Percentiles rank a stretch among this genome's conserved stretches.
These are phyloP conservation scores for Platysternon megacephalum DNA, from an alignment of 2,113 vertebrate species.

Conservation along the genomic window DNA sequence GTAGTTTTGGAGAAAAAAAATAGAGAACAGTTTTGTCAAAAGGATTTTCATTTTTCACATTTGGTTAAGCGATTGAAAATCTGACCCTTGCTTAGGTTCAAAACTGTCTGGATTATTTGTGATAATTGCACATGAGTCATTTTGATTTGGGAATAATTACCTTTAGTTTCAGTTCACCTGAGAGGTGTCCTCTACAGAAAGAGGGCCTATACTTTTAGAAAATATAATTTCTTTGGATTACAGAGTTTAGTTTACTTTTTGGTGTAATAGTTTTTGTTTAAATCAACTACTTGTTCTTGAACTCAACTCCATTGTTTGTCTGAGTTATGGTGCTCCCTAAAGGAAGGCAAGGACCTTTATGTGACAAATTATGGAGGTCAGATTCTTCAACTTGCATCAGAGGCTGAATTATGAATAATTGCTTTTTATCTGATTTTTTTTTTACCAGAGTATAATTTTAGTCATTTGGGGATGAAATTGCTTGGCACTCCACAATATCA, in stretches of 20 bases:
- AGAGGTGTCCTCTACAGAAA: neutral
- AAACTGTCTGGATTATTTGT: neutral
- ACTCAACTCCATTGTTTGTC: neutral
- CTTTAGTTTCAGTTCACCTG: neutral
- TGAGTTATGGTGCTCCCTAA: neutral
- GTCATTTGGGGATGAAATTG: neutral
- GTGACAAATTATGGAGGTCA: neutral
- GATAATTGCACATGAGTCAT: neutral
- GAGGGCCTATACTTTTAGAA: neutral
- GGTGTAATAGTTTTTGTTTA: neutral
- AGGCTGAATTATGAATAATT: neutral
- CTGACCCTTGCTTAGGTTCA: neutral
- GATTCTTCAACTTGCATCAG: neutral
- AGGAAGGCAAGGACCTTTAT: neutral
- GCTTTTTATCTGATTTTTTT: neutral
- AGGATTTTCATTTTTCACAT: neutral
- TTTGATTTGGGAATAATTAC: neutral
- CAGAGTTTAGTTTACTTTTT: neutral
- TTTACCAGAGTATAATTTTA: neutral
- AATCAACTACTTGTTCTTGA: neutral
- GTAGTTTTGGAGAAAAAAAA: neutral
- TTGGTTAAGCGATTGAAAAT: neutral
- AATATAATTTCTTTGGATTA: neutral
- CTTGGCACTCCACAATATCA: neutral
- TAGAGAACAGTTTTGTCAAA: neutral